phyloP scores from a whole-genome alignment of 1,140 invertebrate genomes.

The Drosophila jambulina region DNA sequence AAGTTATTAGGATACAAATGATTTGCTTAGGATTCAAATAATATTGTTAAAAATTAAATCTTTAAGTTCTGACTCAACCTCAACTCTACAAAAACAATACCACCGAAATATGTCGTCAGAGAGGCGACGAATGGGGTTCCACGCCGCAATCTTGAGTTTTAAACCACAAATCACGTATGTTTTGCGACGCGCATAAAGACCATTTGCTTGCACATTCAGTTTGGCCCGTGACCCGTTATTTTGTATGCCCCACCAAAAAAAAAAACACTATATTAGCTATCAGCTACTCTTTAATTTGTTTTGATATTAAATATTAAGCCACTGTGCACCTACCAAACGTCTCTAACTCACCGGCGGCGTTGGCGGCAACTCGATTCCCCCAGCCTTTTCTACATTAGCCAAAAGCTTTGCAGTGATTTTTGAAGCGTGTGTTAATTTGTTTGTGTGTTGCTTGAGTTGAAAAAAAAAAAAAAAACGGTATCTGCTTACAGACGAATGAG shows the following conservation, averaged over 20 bases:
- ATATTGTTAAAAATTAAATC: neutral
- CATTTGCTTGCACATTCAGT: neutral
- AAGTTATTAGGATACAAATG: neutral
- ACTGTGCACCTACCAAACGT: neutral
- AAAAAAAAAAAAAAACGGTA: conserved; percentile 65
- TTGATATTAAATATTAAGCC: conserved; percentile 3
- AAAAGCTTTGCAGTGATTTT: conserved; percentile 47
- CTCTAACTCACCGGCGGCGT: conserved; percentile 12
- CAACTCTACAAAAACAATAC: too few relatives aligned
- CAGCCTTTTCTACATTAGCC: conserved; percentile 26
- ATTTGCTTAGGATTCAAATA: too few relatives aligned
- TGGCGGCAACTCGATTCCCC: conserved; percentile 34
- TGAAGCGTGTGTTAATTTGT: conserved; percentile 22
- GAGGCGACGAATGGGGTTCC: too few relatives aligned
- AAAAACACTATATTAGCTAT: too few relatives aligned
- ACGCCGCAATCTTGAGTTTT: too few relatives aligned
- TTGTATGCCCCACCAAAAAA: too few relatives aligned
- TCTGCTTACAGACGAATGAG: conserved; percentile 74
- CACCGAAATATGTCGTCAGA: too few relatives aligned
- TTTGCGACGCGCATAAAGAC: neutral
- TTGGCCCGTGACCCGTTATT: too few relatives aligned
- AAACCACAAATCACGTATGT: too few relatives aligned
- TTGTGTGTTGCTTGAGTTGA: conserved; percentile 29
- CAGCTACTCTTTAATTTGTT: neutral
- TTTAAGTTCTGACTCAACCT: neutral